Percentiles rank a stretch among this genome's conserved stretches.
Evolutionary conservation across 2,113 vertebrate species (phyloP).

Genomic region (Macroglossus sobrinus): DNA sequence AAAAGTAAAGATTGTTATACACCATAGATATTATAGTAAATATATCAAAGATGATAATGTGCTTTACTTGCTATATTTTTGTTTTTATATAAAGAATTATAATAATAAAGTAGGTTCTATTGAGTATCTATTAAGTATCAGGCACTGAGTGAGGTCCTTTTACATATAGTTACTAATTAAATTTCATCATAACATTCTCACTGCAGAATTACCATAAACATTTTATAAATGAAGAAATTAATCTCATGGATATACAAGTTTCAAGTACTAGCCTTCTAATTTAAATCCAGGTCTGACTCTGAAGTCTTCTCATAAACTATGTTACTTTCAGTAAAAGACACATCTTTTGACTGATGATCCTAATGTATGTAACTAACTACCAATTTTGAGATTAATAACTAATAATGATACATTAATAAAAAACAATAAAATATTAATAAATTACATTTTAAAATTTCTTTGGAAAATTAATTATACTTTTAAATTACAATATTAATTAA

Average conservation of each 20-base stretch:
- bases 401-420: background rate
- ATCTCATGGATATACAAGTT: background rate
- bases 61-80: background rate
- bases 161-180: background rate
- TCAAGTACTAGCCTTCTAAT: background rate
- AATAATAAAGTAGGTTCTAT: background rate
- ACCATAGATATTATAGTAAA: background rate
- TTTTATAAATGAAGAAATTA: background rate
- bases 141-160: background rate
- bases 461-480: background rate
- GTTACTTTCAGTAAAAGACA: background rate
- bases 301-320: background rate
- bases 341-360: background rate
- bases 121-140: background rate
- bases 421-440: background rate
- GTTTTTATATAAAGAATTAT: background rate
- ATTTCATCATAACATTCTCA: background rate
- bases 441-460: background rate
- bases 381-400: slow-evolving; percentile 9
- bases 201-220: background rate
- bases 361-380: background rate
- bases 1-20: background rate
- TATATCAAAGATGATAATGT: background rate
- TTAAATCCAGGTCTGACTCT: background rate
- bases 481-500: background rate